A percentile compares a stretch with the other conserved stretches of the same genome.
These are phyloP conservation scores for Mionectes macconnelli DNA, from an alignment of 2,113 vertebrate species.

Conservation along the genomic window DNA sequence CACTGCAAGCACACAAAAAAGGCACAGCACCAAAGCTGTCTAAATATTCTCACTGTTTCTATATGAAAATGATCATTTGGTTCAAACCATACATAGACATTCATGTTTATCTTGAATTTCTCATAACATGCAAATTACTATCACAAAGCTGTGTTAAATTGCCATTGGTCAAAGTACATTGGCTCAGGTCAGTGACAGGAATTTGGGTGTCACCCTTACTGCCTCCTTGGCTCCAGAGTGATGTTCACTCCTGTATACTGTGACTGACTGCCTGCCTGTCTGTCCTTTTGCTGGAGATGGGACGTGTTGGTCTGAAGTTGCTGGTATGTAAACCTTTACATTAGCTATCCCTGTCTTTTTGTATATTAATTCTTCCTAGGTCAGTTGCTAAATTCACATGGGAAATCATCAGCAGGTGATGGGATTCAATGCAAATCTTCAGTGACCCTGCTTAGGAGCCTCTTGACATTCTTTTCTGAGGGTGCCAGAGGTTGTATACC, in stretches of 20 bases:
- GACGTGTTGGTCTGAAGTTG: background rate
- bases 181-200: background rate
- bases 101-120: background rate
- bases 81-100: background rate
- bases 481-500: background rate
- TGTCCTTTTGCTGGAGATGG: background rate
- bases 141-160: background rate
- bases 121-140: background rate
- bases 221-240: background rate
- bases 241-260: background rate
- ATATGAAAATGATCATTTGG: conserved; percentile 12
- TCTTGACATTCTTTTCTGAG: background rate
- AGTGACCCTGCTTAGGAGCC: background rate
- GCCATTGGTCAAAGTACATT: background rate
- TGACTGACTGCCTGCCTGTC: background rate
- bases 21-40: background rate
- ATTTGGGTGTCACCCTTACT: background rate
- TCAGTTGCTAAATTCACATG: background rate
- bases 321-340: background rate
- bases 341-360: background rate
- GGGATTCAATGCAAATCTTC: background rate
- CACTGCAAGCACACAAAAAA: background rate
- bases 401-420: background rate
- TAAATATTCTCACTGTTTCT: background rate
- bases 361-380: background rate